Evolutionary conservation across 2,888 invertebrate genomes (phyloP).

Genomic region (Argyresthia albistria): DNA sequence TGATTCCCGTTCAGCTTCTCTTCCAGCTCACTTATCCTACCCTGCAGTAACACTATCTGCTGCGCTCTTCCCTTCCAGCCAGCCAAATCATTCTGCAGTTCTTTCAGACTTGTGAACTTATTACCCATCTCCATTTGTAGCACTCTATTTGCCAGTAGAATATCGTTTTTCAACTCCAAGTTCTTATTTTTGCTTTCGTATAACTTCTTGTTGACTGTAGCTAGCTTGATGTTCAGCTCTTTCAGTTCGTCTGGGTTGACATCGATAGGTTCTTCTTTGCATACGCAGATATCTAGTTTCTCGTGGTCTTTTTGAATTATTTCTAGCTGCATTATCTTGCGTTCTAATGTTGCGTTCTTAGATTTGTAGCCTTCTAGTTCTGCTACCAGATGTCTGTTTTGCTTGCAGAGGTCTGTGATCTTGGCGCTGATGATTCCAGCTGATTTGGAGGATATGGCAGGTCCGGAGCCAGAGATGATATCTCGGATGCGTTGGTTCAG

Average conservation of each 20-base stretch:
- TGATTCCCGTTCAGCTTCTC: slow-evolving; percentile 68
- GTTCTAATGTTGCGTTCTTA: slow-evolving; percentile 68
- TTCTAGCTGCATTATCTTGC: slow-evolving; percentile 58
- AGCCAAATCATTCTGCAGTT: slow-evolving; percentile 67
- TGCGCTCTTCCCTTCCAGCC: slow-evolving; percentile 87
- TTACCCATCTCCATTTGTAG: slow-evolving; percentile 84
- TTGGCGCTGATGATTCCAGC: slow-evolving; percentile 74
- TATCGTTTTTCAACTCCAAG: slow-evolving; percentile 78
- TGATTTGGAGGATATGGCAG: slow-evolving; percentile 60
- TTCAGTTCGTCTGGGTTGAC: slow-evolving; percentile 64
- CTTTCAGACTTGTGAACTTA: slow-evolving; percentile 75
- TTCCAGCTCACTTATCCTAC: slow-evolving; percentile 77
- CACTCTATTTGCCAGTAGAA: slow-evolving; percentile 80
- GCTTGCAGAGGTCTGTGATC: slow-evolving; percentile 77
- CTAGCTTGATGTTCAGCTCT: slow-evolving; percentile 74
- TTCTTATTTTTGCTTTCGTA: slow-evolving; percentile 80
- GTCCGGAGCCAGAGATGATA: slow-evolving; percentile 56
- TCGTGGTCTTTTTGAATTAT: slow-evolving; percentile 43
- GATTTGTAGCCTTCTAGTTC: slow-evolving; percentile 74
- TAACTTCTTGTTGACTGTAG: slow-evolving; percentile 73
- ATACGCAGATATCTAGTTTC: slow-evolving; percentile 39
- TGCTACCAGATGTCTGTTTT: slow-evolving; percentile 74
- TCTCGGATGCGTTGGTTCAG: slow-evolving; percentile 63
- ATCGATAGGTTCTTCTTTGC: slow-evolving; percentile 59
- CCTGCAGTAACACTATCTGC: slow-evolving; percentile 79